Evolutionary conservation across 2,888 invertebrate genomes (phyloP), one percentile per base, ranked within the genome.

Genomic region (Eupithecia pulchellata): DNA sequence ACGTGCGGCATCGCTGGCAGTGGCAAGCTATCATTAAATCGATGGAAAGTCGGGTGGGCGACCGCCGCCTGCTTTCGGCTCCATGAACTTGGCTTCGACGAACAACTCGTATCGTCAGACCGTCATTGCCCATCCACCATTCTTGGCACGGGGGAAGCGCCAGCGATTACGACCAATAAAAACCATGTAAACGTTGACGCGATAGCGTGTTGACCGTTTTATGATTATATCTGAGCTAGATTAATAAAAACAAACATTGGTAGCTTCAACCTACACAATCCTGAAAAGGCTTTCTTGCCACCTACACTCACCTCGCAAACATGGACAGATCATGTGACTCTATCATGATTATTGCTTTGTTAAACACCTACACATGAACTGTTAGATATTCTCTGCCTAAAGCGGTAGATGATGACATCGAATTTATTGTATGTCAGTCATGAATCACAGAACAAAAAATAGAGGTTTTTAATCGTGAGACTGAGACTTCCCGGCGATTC

Each of bases 81-180:
- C 91, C 92, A 82, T 91, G 92, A 91, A 92, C 92, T 91, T 92
- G 92, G 83, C 76, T 84, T 83, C 81, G 82, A 60, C 73, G 73
- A 67, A 66, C 68, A 66, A 67, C 71, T 64, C 75, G 74, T 68
- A 66, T 61, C 75, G 70, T 71, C 79, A 79, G 75, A 78, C 73
- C 75, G 68, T 75, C 77, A 76, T 73, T 71, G 74, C 74, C 73
- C 73, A 72, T 70, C 71, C 69, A 65, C 71, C 66, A 58, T 66
- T 67, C 70, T 68, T 78, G 78, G 78, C 76, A 80, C 72, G 78
- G 75, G 67, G 76, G 72, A 74, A 82, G 81, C 81, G 82, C 81
- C 82, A 75, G 80, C 81, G 84, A 83, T 85, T 81, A 86, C 82
- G 78, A 83, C 77, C 80, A 83, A 84, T 89, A 87, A 86, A 87